Conservation (phyloP, 2,888 invertebrate species). For the Tipula helvola region DNA sequence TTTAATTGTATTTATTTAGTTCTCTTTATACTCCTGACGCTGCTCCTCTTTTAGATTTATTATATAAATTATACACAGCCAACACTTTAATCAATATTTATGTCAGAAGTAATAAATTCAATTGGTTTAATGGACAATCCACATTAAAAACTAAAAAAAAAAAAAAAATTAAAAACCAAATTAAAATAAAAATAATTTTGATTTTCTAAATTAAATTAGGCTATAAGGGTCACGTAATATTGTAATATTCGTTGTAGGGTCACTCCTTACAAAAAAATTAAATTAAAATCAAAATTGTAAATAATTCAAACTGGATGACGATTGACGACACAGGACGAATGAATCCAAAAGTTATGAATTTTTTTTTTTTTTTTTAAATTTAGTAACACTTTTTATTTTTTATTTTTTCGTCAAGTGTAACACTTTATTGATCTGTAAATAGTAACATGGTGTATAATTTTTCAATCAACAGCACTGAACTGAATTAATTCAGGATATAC, state of each 20-base stretch:
- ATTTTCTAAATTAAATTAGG: background rate
- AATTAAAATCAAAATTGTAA: background rate
- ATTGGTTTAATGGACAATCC: background rate
- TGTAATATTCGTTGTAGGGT: background rate
- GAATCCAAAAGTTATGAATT: background rate
- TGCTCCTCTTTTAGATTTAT: background rate
- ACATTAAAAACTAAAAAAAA: background rate
- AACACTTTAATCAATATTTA: background rate
- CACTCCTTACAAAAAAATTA: background rate
- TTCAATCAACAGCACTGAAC: background rate
- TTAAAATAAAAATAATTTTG: background rate
- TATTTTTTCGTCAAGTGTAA: background rate
- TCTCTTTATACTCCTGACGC: background rate
- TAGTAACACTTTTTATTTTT: background rate
- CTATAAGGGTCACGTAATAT: background rate
- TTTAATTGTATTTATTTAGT: background rate
- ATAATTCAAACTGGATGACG: background rate
- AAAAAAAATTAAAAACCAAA: background rate
- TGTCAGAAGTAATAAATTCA: background rate
- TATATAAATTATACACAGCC: background rate
- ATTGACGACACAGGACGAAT: background rate
- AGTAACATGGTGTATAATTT: background rate
- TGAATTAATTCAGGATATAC: background rate
- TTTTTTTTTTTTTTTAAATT: background rate
- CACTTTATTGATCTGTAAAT: background rate